These are phyloP conservation scores for Podargus strigoides DNA, from an alignment of 2,797 vertebrate genomes.

Conservation along the genomic window DNA sequence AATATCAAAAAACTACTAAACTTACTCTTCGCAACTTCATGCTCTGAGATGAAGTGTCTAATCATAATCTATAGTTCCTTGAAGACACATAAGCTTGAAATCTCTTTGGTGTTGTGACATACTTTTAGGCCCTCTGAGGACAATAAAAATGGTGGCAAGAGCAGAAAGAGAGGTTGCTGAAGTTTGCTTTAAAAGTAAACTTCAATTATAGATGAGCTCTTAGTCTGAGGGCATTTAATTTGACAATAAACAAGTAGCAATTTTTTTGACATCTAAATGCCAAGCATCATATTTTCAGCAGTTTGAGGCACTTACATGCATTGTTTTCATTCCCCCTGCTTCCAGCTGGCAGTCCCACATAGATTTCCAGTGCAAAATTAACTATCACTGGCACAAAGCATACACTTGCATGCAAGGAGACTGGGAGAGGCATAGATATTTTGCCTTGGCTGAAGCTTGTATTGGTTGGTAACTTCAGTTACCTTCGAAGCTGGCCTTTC, in stretches of 20 bases:
- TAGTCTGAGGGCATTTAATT: constrained; percentile 4
- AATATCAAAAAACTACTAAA: not conserved
- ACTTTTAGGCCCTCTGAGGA: not conserved
- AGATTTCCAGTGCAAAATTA: constrained; percentile 39
- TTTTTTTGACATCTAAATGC: constrained; percentile 23
- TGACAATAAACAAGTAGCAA: constrained; percentile 1
- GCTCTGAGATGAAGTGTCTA: not conserved
- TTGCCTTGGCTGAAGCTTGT: constrained; percentile 15
- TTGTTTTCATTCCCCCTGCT: not conserved
- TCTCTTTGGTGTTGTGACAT: not conserved
- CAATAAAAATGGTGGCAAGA: not conserved
- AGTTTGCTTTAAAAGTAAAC: not conserved
- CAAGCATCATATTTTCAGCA: not conserved
- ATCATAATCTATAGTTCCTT: not conserved
- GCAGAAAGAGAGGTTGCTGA: not conserved
- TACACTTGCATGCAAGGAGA: constrained; percentile 24
- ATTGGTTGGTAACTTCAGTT: not conserved
- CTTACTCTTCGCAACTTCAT: not conserved
- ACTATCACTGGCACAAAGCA: constrained; percentile 21
- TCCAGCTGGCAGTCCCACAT: not conserved
- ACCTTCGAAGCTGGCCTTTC: not conserved
- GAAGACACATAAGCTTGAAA: not conserved
- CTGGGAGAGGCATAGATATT: not conserved
- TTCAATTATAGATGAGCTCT: constrained; percentile 30
- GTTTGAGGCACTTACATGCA: not conserved